phyloP scores from a whole-genome alignment of 2,888 invertebrate species.

The Azorinus chamasolen region DNA sequence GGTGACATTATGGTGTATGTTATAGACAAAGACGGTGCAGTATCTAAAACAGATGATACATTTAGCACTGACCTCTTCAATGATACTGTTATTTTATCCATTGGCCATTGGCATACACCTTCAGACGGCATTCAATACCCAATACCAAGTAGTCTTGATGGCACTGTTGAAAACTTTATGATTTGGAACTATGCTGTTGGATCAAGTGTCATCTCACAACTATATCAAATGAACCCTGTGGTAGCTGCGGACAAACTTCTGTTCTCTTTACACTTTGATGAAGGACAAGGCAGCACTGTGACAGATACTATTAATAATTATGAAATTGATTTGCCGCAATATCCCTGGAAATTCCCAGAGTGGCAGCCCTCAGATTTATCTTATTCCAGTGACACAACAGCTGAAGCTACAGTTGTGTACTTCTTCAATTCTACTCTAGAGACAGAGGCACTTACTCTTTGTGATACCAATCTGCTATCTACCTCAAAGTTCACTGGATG shows the following conservation, averaged over 20 bases:
- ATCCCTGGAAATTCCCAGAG: constrained; percentile 71
- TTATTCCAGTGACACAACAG: constrained; percentile 24
- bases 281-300: constrained; percentile 66
- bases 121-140: constrained; percentile 49
- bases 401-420: constrained; percentile 42
- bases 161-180: constrained; percentile 71
- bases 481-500: constrained; percentile 13
- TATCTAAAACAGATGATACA: constrained; percentile 38
- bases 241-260: constrained; percentile 53
- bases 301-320: constrained; percentile 28
- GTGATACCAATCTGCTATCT: constrained; percentile 21
- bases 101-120: constrained; percentile 75
- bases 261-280: constrained; percentile 69
- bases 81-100: constrained; percentile 60
- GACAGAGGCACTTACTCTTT: constrained; percentile 40
- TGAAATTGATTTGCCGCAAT: constrained; percentile 59
- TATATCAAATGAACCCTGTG: constrained; percentile 67
- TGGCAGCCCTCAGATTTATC: constrained; percentile 73
- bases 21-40: constrained; percentile 58
- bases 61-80: constrained; percentile 60
- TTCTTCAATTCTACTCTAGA: constrained; percentile 51
- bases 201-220: constrained; percentile 65
- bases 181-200: constrained; percentile 70
- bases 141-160: constrained; percentile 55
- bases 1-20: constrained; percentile 63